Percentiles rank a stretch among this genome's conserved stretches.
Conservation (phyloP, 2,113 vertebrate genomes). For the Penelope pileata region DNA sequence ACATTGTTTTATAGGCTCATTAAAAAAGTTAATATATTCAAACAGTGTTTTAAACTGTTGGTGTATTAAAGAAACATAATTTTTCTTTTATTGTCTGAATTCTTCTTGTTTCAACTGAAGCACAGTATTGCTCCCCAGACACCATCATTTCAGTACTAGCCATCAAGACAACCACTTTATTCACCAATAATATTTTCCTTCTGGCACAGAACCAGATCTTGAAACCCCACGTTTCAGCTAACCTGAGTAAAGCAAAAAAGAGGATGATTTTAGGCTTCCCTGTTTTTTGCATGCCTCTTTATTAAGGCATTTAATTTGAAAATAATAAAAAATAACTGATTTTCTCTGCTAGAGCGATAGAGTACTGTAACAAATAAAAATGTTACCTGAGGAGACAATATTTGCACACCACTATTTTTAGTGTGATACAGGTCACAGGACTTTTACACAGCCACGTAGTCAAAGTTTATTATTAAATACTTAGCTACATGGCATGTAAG, state of each 20-base stretch:
- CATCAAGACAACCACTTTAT: not conserved
- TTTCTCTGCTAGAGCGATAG: not conserved
- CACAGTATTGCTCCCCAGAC: not conserved
- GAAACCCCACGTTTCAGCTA: not conserved
- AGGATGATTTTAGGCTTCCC: not conserved
- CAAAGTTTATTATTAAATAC: not conserved
- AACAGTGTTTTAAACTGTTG: not conserved
- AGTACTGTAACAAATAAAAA: not conserved
- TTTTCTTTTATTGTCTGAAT: not conserved
- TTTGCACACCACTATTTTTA: not conserved
- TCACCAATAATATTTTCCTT: not conserved
- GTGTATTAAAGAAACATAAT: rapidly evolving
- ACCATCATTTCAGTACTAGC: not conserved
- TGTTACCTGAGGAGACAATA: not conserved
- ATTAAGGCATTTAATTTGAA: not conserved
- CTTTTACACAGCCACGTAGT: not conserved
- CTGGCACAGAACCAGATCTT: not conserved
- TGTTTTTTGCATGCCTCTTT: not conserved
- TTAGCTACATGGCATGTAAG: no score
- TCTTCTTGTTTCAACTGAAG: not conserved
- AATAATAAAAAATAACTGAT: not conserved
- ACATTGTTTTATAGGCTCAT: not conserved
- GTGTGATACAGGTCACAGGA: not conserved
- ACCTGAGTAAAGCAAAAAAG: not conserved
- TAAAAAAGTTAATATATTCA: not conserved